Conservation (phyloP, 2,888 invertebrate species). For the Drosophila recens region DNA sequence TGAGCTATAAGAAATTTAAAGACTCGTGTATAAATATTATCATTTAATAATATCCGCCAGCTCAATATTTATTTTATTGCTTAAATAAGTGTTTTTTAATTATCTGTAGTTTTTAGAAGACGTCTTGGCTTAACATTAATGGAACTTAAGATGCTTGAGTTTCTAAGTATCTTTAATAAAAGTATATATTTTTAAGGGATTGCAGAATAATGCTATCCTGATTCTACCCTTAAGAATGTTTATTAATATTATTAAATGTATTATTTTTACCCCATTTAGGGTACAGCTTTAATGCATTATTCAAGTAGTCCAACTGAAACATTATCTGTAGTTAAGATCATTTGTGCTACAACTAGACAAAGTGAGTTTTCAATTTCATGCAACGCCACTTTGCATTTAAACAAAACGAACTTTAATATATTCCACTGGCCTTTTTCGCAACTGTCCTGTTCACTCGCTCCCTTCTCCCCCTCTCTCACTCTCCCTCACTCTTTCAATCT, state of each 20-base stretch:
- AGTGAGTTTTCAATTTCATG: constrained; percentile 58
- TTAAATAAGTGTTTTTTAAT: too few relatives aligned
- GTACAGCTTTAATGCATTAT: not conserved
- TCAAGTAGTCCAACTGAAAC: not conserved
- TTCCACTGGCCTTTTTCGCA: constrained; percentile 51
- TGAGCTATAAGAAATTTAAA: not conserved
- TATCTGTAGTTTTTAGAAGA: too few relatives aligned
- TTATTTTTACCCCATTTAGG: not conserved
- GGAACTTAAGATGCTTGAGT: too few relatives aligned
- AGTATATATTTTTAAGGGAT: too few relatives aligned
- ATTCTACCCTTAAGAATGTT: too few relatives aligned
- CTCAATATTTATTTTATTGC: too few relatives aligned
- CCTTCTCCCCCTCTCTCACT: constrained; percentile 11
- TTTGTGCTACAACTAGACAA: constrained; percentile 32
- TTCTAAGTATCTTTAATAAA: too few relatives aligned
- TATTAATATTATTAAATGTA: too few relatives aligned
- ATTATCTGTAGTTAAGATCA: constrained; percentile 24
- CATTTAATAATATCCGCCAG: not conserved
- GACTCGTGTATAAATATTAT: not conserved
- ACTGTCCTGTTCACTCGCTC: constrained; percentile 11
- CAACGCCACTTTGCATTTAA: constrained; percentile 62
- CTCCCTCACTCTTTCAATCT: constrained; percentile 4
- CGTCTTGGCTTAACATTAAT: too few relatives aligned
- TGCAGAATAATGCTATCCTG: too few relatives aligned
- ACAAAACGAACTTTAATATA: constrained; percentile 56